Evolutionary conservation across 2,888 invertebrate species (phyloP).

Genomic region (Panzeria rudis): DNA sequence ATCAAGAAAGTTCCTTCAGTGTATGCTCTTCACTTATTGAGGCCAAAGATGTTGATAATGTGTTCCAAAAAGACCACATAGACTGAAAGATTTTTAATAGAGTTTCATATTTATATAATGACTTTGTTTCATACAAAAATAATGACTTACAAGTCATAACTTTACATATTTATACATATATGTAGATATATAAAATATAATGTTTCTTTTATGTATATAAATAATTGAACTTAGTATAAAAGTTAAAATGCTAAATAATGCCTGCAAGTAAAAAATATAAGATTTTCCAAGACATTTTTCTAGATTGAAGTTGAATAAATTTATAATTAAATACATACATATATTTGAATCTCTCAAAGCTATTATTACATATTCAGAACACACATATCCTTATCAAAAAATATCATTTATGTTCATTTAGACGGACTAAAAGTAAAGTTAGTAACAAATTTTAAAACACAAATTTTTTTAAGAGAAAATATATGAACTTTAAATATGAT

Average conservation of each 20-base stretch:
- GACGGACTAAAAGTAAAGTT: background rate
- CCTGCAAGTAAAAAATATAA: background rate
- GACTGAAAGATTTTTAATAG: background rate
- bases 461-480: background rate
- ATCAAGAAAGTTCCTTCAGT: too few species aligned
- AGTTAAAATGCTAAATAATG: constrained; percentile 12
- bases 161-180: too few species aligned
- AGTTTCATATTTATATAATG: background rate
- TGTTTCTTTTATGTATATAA: constrained; percentile 4
- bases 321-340: background rate
- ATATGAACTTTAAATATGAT: background rate
- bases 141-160: background rate
- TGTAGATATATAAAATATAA: too few species aligned
- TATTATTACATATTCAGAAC: constrained; percentile 9
- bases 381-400: constrained; percentile 26
- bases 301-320: background rate
- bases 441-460: background rate
- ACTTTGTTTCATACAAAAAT: background rate
- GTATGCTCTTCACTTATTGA: background rate
- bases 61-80: background rate
- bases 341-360: background rate
- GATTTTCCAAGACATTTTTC: background rate
- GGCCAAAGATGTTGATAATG: constrained; percentile 25
- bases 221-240: constrained; percentile 3
- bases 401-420: constrained; percentile 29